phyloP scores from a whole-genome alignment of 2,113 vertebrate species.

The Platichthys flesus region DNA sequence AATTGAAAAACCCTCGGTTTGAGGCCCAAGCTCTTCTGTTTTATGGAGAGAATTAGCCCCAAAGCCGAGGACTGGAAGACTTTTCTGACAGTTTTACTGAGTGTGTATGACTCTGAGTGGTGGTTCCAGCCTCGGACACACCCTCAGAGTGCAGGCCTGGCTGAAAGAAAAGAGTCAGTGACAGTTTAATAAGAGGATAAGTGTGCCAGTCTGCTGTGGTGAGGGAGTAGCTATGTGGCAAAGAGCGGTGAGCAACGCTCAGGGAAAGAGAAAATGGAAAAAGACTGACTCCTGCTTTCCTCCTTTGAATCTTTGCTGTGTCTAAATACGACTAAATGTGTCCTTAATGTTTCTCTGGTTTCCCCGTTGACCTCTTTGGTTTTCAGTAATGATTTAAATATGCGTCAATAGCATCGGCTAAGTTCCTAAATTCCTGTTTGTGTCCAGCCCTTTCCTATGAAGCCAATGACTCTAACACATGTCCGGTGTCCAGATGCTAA shows the following conservation, averaged over 20 bases:
- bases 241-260: constrained; percentile 27
- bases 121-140: constrained; percentile 51
- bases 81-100: constrained; percentile 33
- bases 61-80: constrained; percentile 10
- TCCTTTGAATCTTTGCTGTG: background rate
- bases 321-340: background rate
- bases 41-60: constrained; percentile 1
- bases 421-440: no score
- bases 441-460: no score
- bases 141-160: constrained; percentile 39
- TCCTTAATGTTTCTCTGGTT: background rate
- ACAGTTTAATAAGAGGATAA: constrained; percentile 60
- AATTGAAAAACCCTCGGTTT: constrained; percentile 24
- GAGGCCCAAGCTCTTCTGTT: background rate
- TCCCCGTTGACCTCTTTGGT: background rate
- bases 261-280: constrained; percentile 18
- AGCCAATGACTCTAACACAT: no score
- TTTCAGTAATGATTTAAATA: background rate
- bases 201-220: constrained; percentile 49
- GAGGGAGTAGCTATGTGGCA: constrained; percentile 44
- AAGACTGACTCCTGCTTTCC: background rate
- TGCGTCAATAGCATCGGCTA: background rate
- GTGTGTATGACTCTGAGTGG: constrained; percentile 22
- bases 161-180: constrained; percentile 30
- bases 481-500: constrained; percentile 52